Conservation (phyloP, 2,888 invertebrate genomes). For the Hemicrepidius hirtus region DNA sequence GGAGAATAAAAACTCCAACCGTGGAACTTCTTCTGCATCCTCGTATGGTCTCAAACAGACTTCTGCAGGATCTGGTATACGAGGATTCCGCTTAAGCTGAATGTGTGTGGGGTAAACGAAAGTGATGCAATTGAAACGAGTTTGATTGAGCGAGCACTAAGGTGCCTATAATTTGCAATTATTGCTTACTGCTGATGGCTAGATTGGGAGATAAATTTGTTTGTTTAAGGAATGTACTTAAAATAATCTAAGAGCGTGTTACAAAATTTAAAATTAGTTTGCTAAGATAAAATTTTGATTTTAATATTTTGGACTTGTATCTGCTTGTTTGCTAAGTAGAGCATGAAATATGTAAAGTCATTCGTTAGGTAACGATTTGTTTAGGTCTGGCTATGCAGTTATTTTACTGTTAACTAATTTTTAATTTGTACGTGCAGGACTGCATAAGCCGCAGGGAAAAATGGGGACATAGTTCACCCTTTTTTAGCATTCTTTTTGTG, state of each 20-base stretch:
- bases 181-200: not conserved
- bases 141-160: slow-evolving; percentile 9
- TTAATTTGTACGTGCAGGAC: not conserved
- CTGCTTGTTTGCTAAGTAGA: not conserved
- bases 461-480: too few species aligned
- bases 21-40: slow-evolving; percentile 13
- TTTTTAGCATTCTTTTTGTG: too few species aligned
- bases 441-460: too few species aligned
- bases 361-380: not conserved
- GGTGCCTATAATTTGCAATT: not conserved
- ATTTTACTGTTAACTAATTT: not conserved
- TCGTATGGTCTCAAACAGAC: slow-evolving; percentile 1
- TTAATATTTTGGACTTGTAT: not conserved
- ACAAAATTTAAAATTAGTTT: not conserved
- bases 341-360: not conserved
- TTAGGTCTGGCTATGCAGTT: too few species aligned
- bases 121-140: slow-evolving; percentile 19
- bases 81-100: not conserved
- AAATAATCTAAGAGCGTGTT: not conserved
- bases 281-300: not conserved
- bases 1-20: not conserved
- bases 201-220: not conserved
- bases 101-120: slow-evolving; percentile 5
- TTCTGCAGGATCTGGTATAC: not conserved
- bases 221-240: slow-evolving; percentile 1